Evolutionary conservation across 2,113 vertebrate genomes (phyloP).

Genomic region (Eira barbara): DNA sequence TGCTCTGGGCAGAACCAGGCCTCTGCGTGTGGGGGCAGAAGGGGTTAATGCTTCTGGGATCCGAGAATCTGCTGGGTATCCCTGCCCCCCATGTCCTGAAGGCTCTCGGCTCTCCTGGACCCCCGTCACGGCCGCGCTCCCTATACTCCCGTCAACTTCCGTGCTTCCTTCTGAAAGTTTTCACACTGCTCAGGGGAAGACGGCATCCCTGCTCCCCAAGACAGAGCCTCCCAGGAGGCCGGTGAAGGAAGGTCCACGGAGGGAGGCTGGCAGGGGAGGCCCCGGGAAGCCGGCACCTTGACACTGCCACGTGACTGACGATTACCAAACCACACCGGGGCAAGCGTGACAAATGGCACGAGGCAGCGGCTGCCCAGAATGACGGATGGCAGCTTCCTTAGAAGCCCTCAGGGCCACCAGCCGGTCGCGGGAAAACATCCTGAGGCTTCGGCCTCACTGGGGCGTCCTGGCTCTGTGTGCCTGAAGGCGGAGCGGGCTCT

Average conservation of each 20-base stretch:
- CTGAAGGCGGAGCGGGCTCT: rapidly evolving
- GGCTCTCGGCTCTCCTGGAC: neutral
- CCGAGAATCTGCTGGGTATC: rapidly evolving
- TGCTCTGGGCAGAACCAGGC: neutral
- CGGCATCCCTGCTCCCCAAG: neutral
- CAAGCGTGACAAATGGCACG: neutral
- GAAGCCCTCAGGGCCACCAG: neutral
- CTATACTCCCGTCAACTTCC: neutral
- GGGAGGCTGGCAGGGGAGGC: too few relatives aligned
- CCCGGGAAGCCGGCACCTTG: neutral
- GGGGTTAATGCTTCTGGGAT: neutral
- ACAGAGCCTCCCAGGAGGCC: too few relatives aligned
- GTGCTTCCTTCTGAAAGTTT: neutral
- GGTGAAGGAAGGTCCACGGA: too few relatives aligned
- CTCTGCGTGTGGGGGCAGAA: neutral
- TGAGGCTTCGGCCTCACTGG: neutral
- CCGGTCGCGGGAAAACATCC: neutral
- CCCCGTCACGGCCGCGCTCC: rapidly evolving
- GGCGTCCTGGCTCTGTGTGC: neutral
- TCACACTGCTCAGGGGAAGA: neutral
- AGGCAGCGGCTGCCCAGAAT: neutral
- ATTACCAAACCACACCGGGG: neutral
- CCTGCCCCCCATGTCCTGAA: neutral
- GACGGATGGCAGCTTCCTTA: rapidly evolving
- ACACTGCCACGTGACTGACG: rapidly evolving